Conservation (phyloP, 2,888 invertebrate species). For the Drosophila eohydei region DNA sequence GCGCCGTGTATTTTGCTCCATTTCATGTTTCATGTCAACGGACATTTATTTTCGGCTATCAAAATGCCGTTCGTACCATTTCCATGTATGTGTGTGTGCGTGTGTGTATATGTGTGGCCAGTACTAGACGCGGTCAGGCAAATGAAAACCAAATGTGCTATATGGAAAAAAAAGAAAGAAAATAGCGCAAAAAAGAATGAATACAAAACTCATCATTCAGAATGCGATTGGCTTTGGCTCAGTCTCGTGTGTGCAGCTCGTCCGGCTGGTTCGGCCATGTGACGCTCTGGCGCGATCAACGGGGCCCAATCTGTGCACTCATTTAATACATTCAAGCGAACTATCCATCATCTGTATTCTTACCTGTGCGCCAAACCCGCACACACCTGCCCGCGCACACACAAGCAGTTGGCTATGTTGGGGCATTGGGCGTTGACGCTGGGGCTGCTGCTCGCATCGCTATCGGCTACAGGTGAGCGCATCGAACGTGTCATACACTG, state of each 20-base stretch:
- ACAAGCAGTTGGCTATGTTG: slow-evolving; percentile 22
- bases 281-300: slow-evolving; percentile 43
- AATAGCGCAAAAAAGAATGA: slow-evolving; percentile 26
- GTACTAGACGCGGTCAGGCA: slow-evolving; percentile 45
- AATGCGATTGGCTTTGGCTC: slow-evolving; percentile 60
- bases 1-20: slow-evolving; percentile 25
- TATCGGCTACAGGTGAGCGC: slow-evolving; percentile 62
- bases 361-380: slow-evolving; percentile 31
- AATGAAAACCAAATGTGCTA: slow-evolving; percentile 57
- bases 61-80: slow-evolving; percentile 58
- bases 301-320: slow-evolving; percentile 32
- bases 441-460: slow-evolving; percentile 56
- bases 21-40: slow-evolving; percentile 59
- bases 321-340: background rate
- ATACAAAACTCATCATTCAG: slow-evolving; percentile 54
- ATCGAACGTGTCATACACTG: slow-evolving; percentile 33
- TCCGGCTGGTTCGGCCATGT: slow-evolving; percentile 56
- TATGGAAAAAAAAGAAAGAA: slow-evolving; percentile 38
- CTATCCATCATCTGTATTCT: slow-evolving; percentile 4
- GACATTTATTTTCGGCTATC: slow-evolving; percentile 59
- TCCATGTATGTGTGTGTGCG: slow-evolving; percentile 5
- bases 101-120: background rate
- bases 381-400: background rate
- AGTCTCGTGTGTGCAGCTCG: slow-evolving; percentile 73
- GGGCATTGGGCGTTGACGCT: slow-evolving; percentile 46